Percentiles rank a stretch among this genome's conserved stretches.
Conservation (phyloP, 2,888 invertebrate species). For the Orgyia antiqua region DNA sequence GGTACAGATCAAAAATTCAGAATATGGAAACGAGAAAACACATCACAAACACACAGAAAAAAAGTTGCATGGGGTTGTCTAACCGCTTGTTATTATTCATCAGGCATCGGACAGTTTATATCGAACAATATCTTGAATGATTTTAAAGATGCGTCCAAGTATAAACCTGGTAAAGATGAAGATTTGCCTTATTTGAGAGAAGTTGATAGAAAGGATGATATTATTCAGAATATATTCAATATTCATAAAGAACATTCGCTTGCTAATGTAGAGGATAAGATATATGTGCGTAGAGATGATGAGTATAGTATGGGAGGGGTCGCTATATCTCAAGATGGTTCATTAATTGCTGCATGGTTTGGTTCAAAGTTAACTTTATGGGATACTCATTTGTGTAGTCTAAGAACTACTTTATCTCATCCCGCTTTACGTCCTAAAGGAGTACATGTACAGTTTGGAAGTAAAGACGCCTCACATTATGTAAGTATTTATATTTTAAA, state of each 20-base stretch:
- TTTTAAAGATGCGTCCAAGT: slow-evolving; percentile 41
- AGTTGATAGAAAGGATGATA: slow-evolving; percentile 32
- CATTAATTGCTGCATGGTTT: slow-evolving; percentile 72
- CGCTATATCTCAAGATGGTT: slow-evolving; percentile 68
- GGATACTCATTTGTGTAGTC: slow-evolving; percentile 60
- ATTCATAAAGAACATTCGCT: slow-evolving; percentile 49
- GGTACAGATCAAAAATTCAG: slow-evolving; percentile 66
- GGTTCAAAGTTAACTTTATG: slow-evolving; percentile 66
- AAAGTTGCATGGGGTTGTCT: slow-evolving; percentile 49
- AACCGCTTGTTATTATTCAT: slow-evolving; percentile 68
- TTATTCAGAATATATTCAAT: slow-evolving; percentile 49
- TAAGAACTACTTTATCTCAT: slow-evolving; percentile 61
- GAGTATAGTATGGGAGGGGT: slow-evolving; percentile 61
- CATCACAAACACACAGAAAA: slow-evolving; percentile 27
- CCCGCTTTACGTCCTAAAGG: slow-evolving; percentile 65
- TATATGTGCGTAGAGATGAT: slow-evolving; percentile 30
- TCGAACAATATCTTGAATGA: slow-evolving; percentile 51
- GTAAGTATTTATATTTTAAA: slow-evolving; percentile 50
- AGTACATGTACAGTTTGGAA: slow-evolving; percentile 59
- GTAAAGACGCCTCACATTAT: slow-evolving; percentile 66
- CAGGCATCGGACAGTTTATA: slow-evolving; percentile 51
- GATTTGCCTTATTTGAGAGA: slow-evolving; percentile 42
- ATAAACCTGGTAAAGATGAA: slow-evolving; percentile 22
- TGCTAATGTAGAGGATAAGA: slow-evolving; percentile 23
- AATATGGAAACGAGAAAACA: slow-evolving; percentile 54